phyloP scores from a whole-genome alignment of 2,888 invertebrate species.

The Arrhopalites spinosus region DNA sequence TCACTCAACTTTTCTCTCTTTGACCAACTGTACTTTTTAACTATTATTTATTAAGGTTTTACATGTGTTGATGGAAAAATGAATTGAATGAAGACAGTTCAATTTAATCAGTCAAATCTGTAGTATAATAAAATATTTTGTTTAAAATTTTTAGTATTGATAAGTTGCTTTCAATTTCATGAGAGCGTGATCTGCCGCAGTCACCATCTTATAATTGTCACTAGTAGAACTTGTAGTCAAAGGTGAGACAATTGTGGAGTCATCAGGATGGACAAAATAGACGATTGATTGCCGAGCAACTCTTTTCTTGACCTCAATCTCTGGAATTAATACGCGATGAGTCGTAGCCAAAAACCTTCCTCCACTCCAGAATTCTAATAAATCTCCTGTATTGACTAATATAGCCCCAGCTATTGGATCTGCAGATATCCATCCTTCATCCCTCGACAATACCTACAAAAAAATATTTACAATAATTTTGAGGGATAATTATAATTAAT shows the following conservation, averaged over 20 bases:
- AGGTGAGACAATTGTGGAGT: conserved; percentile 54
- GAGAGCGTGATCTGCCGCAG: conserved; percentile 46
- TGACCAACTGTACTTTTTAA: no score
- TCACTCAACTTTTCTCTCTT: no score
- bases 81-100: no score
- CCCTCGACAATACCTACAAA: conserved; percentile 67
- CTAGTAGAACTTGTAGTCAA: conserved; percentile 43
- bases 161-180: conserved; percentile 37
- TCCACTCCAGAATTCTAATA: conserved; percentile 75
- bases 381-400: conserved; percentile 76
- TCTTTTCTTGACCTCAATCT: conserved; percentile 50
- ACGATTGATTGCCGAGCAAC: conserved; percentile 57
- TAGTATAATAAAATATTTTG: no score
- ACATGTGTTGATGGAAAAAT: no score
- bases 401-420: conserved; percentile 78
- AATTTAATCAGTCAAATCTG: no score
- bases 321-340: conserved; percentile 58
- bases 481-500: not conserved
- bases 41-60: no score
- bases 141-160: conserved; percentile 24
- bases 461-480: not conserved
- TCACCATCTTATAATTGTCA: conserved; percentile 31
- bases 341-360: conserved; percentile 70
- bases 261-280: conserved; percentile 58
- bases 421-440: conserved; percentile 73